These are phyloP conservation scores for Caenorhabditis plicata DNA, from an alignment of 2,888 invertebrate genomes.

Conservation along the genomic window DNA sequence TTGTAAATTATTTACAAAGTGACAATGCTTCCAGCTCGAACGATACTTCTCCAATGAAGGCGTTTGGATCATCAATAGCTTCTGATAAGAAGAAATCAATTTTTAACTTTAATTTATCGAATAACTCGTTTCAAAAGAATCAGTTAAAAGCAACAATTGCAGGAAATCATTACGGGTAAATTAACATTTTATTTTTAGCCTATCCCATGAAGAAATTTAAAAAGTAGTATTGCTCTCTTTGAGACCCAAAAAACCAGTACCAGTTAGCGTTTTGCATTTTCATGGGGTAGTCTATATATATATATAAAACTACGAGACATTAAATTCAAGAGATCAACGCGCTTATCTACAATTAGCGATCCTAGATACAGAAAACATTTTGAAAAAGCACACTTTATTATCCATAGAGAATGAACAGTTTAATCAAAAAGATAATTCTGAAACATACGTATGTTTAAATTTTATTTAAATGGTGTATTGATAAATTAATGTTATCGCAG, in stretches of 20 bases:
- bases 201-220: no score
- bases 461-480: background rate
- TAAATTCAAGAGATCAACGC: constrained; percentile 76
- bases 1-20: constrained; percentile 86
- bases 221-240: no score
- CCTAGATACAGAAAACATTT: constrained; percentile 72
- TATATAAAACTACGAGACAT: background rate
- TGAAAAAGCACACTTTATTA: constrained; percentile 64
- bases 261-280: no score
- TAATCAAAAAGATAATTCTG: no score
- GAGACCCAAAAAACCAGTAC: no score
- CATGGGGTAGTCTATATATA: no score
- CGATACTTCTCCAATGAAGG: constrained; percentile 30
- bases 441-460: constrained; percentile 35
- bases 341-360: constrained; percentile 89
- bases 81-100: background rate
- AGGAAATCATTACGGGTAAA: constrained; percentile 87
- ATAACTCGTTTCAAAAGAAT: constrained; percentile 75
- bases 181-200: constrained; percentile 1
- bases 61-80: constrained; percentile 2
- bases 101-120: constrained; percentile 31
- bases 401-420: no score
- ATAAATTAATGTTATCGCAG: constrained; percentile 26
- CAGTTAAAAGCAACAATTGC: constrained; percentile 81
- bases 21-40: constrained; percentile 32